Conservation (phyloP, 2,888 invertebrate genomes). For the Sceliomorpha sp. region DNA sequence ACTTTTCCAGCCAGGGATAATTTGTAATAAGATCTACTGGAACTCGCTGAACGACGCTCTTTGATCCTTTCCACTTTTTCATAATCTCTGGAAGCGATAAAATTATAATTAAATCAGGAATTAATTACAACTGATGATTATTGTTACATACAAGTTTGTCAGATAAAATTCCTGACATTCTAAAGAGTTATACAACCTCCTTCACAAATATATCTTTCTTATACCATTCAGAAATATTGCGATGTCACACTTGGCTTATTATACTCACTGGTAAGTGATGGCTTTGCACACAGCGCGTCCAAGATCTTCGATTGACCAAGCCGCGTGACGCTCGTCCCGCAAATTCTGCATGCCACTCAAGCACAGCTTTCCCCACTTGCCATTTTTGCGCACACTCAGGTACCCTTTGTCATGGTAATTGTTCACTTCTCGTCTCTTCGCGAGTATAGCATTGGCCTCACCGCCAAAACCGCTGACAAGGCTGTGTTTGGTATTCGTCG, state of each 20-base stretch:
- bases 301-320: conserved; percentile 86
- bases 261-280: conserved; percentile 87
- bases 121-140: too few relatives aligned
- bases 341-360: conserved; percentile 85
- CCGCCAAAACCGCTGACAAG: conserved; percentile 31
- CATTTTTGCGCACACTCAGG: conserved; percentile 87
- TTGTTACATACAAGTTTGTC: too few relatives aligned
- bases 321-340: conserved; percentile 82
- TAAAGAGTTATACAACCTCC: too few relatives aligned
- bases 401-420: conserved; percentile 82
- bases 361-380: conserved; percentile 89
- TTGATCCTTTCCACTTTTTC: conserved; percentile 77
- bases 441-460: conserved; percentile 47
- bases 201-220: too few relatives aligned
- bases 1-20: conserved; percentile 82
- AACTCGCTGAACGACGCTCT: conserved; percentile 64
- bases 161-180: too few relatives aligned
- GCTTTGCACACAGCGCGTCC: conserved; percentile 89
- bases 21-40: conserved; percentile 82
- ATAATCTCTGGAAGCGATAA: conserved; percentile 72
- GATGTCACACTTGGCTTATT: too few relatives aligned
- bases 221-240: too few relatives aligned
- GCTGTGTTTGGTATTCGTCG: conserved; percentile 38
- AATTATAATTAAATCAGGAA: background rate
- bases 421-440: conserved; percentile 66